phyloP scores from a whole-genome alignment of 2,888 invertebrate species.

The Chaetogeoica ovagalla region DNA sequence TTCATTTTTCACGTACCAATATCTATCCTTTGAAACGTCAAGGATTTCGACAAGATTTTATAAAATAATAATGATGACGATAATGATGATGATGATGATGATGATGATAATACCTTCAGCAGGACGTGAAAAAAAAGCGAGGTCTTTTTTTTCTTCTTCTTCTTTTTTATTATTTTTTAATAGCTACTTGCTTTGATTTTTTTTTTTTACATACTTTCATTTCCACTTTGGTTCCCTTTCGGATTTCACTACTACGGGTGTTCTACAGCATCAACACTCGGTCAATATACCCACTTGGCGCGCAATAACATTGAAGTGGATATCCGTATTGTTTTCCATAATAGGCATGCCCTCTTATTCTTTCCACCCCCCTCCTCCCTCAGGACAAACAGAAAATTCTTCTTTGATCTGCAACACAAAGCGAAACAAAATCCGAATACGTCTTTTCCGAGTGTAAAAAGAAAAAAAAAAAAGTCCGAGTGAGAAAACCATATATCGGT shows the following conservation, averaged over 20 bases:
- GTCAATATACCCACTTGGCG: slow-evolving; percentile 45
- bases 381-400: slow-evolving; percentile 26
- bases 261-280: slow-evolving; percentile 42
- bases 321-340: slow-evolving; percentile 35
- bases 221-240: slow-evolving; percentile 3
- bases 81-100: not conserved
- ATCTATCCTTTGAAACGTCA: not conserved
- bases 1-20: not conserved
- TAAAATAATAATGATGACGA: no score
- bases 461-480: not conserved
- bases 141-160: not conserved
- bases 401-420: slow-evolving; percentile 38
- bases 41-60: not conserved
- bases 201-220: not conserved
- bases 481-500: not conserved
- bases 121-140: not conserved
- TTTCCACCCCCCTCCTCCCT: not conserved
- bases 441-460: slow-evolving; percentile 1
- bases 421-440: slow-evolving; percentile 38
- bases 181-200: slow-evolving; percentile 49
- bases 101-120: not conserved
- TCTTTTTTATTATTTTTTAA: no score
- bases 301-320: slow-evolving; percentile 47
- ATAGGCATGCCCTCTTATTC: slow-evolving; percentile 17
- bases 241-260: not conserved